Evolutionary conservation across 1,140 invertebrate genomes (phyloP).

Genomic region (Zaprionus gabonicus): DNA sequence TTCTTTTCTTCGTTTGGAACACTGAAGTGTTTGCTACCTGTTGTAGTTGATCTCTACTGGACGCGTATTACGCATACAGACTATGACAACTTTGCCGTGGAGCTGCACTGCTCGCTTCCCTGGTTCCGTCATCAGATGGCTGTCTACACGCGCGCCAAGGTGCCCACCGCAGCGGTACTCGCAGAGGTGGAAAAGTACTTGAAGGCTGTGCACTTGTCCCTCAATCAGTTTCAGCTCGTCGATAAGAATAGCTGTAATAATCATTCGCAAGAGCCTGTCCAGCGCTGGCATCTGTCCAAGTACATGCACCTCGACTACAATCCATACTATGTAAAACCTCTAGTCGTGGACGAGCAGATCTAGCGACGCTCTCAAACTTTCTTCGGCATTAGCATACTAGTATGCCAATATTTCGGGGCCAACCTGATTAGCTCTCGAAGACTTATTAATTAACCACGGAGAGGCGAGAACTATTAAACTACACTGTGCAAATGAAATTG

Average conservation of each 20-base stretch:
- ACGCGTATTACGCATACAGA: slow-evolving; percentile 59
- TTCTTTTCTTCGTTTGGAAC: background rate
- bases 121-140: slow-evolving; percentile 64
- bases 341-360: slow-evolving; percentile 56
- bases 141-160: slow-evolving; percentile 44
- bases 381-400: slow-evolving; percentile 49
- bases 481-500: slow-evolving; percentile 23
- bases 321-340: slow-evolving; percentile 59
- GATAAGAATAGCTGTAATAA: slow-evolving; percentile 26
- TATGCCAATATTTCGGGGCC: slow-evolving; percentile 43
- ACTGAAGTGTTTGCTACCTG: too few species aligned
- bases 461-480: slow-evolving; percentile 6
- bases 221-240: slow-evolving; percentile 26
- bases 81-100: slow-evolving; percentile 52
- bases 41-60: slow-evolving; percentile 64
- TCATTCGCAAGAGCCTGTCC: slow-evolving; percentile 14
- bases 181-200: slow-evolving; percentile 35
- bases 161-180: slow-evolving; percentile 14
- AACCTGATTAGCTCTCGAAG: slow-evolving; percentile 35
- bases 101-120: slow-evolving; percentile 57
- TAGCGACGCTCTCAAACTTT: slow-evolving; percentile 61
- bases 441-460: slow-evolving; percentile 35
- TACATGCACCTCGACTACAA: slow-evolving; percentile 58
- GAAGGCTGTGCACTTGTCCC: slow-evolving; percentile 12
- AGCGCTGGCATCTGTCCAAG: slow-evolving; percentile 55